Evolutionary conservation across 2,888 invertebrate genomes (phyloP).

Genomic region (Aproaerema taeniolella): DNA sequence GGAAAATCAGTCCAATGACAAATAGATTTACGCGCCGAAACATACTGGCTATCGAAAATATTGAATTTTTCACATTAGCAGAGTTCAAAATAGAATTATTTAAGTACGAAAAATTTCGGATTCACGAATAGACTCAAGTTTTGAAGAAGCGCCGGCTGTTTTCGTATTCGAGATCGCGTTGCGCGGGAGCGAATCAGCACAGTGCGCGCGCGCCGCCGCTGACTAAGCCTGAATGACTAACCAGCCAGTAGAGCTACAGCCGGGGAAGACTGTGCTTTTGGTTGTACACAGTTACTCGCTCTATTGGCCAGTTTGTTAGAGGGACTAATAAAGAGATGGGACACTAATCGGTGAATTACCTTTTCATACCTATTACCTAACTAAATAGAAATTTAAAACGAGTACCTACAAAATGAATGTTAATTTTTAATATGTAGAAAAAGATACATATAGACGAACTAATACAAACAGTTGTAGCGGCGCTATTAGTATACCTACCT

Average conservation of each 20-base stretch:
- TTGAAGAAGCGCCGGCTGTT: background rate
- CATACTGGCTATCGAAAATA: constrained; percentile 30
- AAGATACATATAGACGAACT: no score
- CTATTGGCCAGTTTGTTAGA: background rate
- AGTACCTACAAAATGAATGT: no score
- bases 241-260: constrained; percentile 9
- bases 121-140: background rate
- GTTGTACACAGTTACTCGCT: constrained; percentile 32
- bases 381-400: no score
- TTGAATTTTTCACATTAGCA: constrained; percentile 23
- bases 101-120: background rate
- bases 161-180: constrained; percentile 9
- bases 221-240: constrained; percentile 30
- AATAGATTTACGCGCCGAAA: constrained; percentile 41
- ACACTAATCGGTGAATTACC: no score
- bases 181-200: constrained; percentile 13
- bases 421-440: no score
- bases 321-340: no score
- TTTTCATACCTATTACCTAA: no score
- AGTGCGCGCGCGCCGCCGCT: constrained; percentile 15
- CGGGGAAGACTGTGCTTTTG: constrained; percentile 28
- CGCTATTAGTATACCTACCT: no score
- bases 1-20: constrained; percentile 53
- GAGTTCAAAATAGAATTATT: no score
- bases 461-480: no score